Evolutionary conservation across 2,113 vertebrate genomes (phyloP).

Genomic region (Xiphophorus maculatus): DNA sequence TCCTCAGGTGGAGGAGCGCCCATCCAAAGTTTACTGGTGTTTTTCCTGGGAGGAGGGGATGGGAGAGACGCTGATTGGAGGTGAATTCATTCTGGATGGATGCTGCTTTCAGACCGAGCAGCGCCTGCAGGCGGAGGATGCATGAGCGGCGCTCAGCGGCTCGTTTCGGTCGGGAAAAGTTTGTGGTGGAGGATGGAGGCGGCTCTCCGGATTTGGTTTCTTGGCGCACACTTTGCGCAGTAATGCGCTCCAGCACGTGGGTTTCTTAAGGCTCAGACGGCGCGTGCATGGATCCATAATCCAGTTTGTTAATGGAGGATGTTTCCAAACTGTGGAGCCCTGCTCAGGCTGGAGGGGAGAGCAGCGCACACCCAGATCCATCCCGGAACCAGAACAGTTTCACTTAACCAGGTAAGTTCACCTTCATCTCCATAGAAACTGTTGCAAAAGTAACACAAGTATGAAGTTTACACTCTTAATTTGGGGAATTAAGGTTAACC

Average conservation of each 20-base stretch:
- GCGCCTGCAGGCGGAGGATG: slow-evolving; percentile 2
- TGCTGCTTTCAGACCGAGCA: slow-evolving; percentile 18
- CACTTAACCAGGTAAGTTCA: slow-evolving; percentile 44
- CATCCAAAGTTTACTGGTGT: slow-evolving; percentile 41
- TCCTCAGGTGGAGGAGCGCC: slow-evolving; percentile 8
- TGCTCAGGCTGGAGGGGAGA: slow-evolving; percentile 57
- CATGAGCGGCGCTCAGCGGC: not conserved
- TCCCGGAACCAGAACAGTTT: slow-evolving; percentile 68
- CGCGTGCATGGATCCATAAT: slow-evolving; percentile 27
- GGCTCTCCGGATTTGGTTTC: not conserved
- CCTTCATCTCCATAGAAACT: not conserved
- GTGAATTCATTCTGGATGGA: slow-evolving; percentile 34
- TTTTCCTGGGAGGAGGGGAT: slow-evolving; percentile 1
- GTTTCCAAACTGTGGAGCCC: slow-evolving; percentile 37
- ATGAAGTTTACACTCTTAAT: not conserved
- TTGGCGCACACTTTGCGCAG: slow-evolving; percentile 4
- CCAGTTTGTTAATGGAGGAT: slow-evolving; percentile 27
- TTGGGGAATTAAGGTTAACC: not conserved
- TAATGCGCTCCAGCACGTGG: not conserved
- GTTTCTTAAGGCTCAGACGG: not conserved
- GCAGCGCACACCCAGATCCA: slow-evolving; percentile 27
- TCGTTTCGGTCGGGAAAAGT: slow-evolving; percentile 43
- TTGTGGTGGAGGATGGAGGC: slow-evolving; percentile 39
- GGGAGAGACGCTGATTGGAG: slow-evolving; percentile 8
- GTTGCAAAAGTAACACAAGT: not conserved